Conservation (phyloP, 2,888 invertebrate genomes). For the Ectobius pallidus region DNA sequence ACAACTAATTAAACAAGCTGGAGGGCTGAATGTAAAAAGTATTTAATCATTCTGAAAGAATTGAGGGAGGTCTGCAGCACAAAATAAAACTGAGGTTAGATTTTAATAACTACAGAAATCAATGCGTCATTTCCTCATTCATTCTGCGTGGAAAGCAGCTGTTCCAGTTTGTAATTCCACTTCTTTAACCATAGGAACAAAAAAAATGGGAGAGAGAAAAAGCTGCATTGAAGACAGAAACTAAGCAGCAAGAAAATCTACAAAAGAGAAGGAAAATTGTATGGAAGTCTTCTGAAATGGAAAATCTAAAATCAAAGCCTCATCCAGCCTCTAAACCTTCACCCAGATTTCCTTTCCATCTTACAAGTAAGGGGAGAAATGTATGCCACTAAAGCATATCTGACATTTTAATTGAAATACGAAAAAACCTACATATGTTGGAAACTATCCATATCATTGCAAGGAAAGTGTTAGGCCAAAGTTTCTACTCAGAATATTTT, state of each 20-base stretch:
- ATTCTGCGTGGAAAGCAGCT: slow-evolving; percentile 12
- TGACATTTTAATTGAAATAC: slow-evolving; percentile 18
- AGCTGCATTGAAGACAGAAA: background rate
- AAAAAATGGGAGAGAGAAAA: background rate
- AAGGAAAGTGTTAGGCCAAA: too few relatives aligned
- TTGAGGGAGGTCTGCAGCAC: background rate
- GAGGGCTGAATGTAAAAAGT: background rate
- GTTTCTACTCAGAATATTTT: too few relatives aligned
- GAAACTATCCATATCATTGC: too few relatives aligned
- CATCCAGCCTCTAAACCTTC: background rate
- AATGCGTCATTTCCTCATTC: slow-evolving; percentile 13
- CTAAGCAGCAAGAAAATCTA: background rate
- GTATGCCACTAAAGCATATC: background rate
- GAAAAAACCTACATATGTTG: too few relatives aligned
- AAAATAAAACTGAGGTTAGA: background rate
- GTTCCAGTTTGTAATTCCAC: slow-evolving; percentile 9
- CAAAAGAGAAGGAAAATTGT: background rate
- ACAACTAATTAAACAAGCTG: slow-evolving; percentile 12
- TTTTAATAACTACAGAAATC: slow-evolving; percentile 19
- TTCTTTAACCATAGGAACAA: background rate
- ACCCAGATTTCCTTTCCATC: background rate
- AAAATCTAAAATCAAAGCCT: background rate
- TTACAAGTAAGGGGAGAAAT: background rate
- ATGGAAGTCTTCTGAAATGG: background rate
- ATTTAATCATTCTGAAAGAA: background rate